Base-by-base conservation (phyloP, 2,888 invertebrate species). In the Trichopoda pennipes region DNA sequence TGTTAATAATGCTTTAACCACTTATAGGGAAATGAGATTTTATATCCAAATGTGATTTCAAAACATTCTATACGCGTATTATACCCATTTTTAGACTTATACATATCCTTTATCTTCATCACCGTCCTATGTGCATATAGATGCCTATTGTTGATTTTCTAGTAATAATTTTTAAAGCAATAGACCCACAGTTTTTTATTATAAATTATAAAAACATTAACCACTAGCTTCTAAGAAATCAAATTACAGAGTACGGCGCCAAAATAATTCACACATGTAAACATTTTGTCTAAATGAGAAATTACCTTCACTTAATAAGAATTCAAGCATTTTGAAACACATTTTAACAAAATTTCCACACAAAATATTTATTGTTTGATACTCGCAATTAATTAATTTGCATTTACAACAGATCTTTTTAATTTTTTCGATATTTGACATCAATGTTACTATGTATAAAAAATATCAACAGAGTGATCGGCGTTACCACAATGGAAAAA, bases 401-500 rank as follows among this genome's bases (percentile, higher is more conserved):
- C 35, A 28, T 17, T 60, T 21, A 47, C 17, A 35, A 21, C 1
- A 42, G 28, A 16, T 68, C 14, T n/a, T 28, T 44, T 61, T 51
- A 8, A 44, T 76, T 47, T 66, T 8, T 28, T 28, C 4, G 28
- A 66, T 70, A 49, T 58, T 55, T 61, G 44, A 64, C 64, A 64
- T 16, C 16, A 60, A 56, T 6, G 38, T 17, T 7, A 61, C 35
- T 4, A 72, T 17, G 56, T 0, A 58, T 47, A 23, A 55, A 60
- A 14, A 63, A 44, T 6, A 28, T 28, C 56, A 51, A 51, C 64
- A n/a, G 12, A 38, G 38, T 38, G 12, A 12, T 47, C 78, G 74
- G 70, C 56, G 74, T 78, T 74, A 81, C 56, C 64, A 78, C 78
- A 85, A 85, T 53, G 80, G 56, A 78, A 76, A 79, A 76, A 80